Conservation (phyloP, 2,888 invertebrate species). For the Tenthredo livida region DNA sequence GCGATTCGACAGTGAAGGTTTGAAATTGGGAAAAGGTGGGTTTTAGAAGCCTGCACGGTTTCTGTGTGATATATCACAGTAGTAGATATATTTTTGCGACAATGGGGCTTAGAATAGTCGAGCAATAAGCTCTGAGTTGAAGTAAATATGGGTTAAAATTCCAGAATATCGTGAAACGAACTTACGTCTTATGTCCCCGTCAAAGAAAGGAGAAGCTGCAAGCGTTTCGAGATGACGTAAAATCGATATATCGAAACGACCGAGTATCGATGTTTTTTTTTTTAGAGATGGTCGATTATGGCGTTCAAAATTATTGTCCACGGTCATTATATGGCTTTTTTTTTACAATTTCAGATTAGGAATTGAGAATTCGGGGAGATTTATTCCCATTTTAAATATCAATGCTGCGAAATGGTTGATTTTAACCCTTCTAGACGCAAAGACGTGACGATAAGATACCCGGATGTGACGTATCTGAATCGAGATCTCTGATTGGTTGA, state of each 20-base stretch:
- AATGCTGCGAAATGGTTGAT: not conserved
- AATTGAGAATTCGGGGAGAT: not conserved
- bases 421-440: not conserved
- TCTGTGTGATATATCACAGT: not conserved
- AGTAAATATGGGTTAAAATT: constrained; percentile 2
- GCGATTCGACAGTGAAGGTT: not conserved
- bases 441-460: not conserved
- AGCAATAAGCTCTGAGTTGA: not conserved
- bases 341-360: not conserved
- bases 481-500: not conserved
- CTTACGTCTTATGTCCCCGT: constrained; percentile 60
- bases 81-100: not conserved
- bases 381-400: not conserved
- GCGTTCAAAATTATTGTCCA: not conserved
- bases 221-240: constrained; percentile 22
- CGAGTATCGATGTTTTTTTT: not conserved
- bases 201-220: constrained; percentile 60
- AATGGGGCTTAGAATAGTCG: not conserved
- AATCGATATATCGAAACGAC: constrained; percentile 34
- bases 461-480: not conserved
- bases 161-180: constrained; percentile 51
- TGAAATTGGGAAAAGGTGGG: not conserved
- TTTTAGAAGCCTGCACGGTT: not conserved
- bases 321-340: not conserved
- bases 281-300: not conserved